phyloP scores from a whole-genome alignment of 2,113 vertebrate genomes.

The Oryzias melastigma region DNA sequence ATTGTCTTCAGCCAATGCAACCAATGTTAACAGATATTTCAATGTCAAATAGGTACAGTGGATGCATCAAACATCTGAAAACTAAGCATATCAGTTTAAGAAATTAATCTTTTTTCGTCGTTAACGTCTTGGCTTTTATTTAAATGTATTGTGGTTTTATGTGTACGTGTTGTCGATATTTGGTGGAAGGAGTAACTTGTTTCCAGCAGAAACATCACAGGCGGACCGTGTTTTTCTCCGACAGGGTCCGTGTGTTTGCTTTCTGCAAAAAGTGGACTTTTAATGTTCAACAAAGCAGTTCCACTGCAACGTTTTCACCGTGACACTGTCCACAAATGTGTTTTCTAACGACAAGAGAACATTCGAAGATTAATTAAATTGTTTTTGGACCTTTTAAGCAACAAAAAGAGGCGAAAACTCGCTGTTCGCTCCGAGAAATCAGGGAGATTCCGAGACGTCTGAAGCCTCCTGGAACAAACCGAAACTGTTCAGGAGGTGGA shows the following conservation, averaged over 20 bases:
- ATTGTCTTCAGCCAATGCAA: too few species aligned
- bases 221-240: slow-evolving; percentile 1
- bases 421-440: background rate
- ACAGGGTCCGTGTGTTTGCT: slow-evolving; percentile 18
- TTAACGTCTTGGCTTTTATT: too few species aligned
- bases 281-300: background rate
- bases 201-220: background rate
- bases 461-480: background rate
- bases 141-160: too few species aligned
- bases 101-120: too few species aligned
- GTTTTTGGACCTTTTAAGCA: slow-evolving; percentile 1
- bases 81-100: too few species aligned
- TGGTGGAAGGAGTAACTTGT: too few species aligned
- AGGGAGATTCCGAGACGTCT: slow-evolving; percentile 4
- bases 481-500: background rate
- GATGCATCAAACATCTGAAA: too few species aligned
- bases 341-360: background rate
- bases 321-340: background rate
- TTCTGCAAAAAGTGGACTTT: background rate
- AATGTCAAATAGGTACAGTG: too few species aligned
- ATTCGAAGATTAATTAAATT: background rate
- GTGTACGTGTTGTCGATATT: too few species aligned
- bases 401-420: slow-evolving; percentile 18
- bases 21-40: too few species aligned
- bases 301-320: background rate